phyloP scores from a whole-genome alignment of 2,113 vertebrate species.

The Progne subis region DNA sequence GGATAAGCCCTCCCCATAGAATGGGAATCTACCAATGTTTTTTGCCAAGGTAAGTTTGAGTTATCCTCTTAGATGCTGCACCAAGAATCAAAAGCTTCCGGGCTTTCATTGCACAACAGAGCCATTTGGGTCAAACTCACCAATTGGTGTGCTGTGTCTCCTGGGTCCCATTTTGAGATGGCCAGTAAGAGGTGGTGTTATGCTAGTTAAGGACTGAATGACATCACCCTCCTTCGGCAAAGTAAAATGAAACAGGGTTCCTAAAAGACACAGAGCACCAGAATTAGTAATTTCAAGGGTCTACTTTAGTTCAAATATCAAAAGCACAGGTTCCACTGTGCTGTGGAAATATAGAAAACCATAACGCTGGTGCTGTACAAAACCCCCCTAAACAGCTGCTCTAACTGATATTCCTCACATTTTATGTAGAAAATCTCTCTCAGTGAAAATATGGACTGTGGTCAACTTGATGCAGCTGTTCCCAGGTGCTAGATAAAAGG shows the following conservation, averaged over 20 bases:
- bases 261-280: constrained; percentile 64
- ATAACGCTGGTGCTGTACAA: not conserved
- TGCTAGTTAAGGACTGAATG: constrained; percentile 80
- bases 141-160: constrained; percentile 97
- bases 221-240: constrained; percentile 88
- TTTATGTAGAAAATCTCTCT: not conserved
- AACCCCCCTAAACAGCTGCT: not conserved
- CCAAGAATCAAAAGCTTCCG: not conserved
- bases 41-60: not conserved
- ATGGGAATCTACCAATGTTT: not conserved
- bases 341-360: not conserved
- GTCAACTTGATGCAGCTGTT: not conserved
- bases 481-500: not conserved
- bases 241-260: constrained; percentile 87
- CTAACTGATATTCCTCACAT: not conserved
- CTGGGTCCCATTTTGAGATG: constrained; percentile 90
- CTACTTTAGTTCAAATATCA: not conserved
- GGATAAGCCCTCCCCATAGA: not conserved
- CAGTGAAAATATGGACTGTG: not conserved
- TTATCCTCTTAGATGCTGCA: not conserved
- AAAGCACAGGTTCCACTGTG: not conserved
- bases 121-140: constrained; percentile 73
- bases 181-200: constrained; percentile 84
- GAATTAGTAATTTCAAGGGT: not conserved
- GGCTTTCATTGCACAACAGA: not conserved